Percentiles rank a stretch among this genome's conserved stretches.
Conservation (phyloP, 2,113 vertebrate genomes). For the Oryzias celebensis region DNA sequence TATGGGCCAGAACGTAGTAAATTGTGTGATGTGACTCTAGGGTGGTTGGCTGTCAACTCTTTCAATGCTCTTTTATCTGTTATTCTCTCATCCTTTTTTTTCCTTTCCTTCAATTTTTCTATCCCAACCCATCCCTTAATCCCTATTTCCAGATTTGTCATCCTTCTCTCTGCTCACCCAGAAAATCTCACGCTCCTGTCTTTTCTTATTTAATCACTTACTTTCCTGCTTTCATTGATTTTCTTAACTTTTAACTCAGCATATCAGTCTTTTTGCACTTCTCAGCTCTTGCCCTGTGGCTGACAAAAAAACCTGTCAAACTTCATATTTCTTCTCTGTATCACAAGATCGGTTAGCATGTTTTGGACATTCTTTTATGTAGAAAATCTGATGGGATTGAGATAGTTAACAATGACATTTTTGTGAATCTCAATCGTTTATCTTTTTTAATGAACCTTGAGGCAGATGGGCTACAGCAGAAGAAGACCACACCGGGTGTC, state of each 20-base stretch:
- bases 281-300: conserved; percentile 50
- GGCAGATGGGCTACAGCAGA: no score
- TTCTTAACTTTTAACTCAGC: conserved; percentile 57
- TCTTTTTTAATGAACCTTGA: no score
- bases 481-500: no score
- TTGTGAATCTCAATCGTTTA: no score
- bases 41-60: conserved; percentile 57
- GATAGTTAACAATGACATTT: no score
- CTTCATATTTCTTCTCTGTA: conserved; percentile 28
- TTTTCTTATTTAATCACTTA: conserved; percentile 24
- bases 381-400: no score
- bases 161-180: conserved; percentile 2
- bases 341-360: conserved; percentile 2
- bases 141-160: neutral
- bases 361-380: no score
- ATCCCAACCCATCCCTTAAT: no score
- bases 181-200: conserved; percentile 16
- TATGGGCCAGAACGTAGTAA: conserved; percentile 72
- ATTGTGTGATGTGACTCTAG: conserved; percentile 66
- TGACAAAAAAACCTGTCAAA: conserved; percentile 38
- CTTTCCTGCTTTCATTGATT: conserved; percentile 39
- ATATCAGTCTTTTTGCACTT: conserved; percentile 43
- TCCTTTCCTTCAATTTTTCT: conserved; percentile 22
- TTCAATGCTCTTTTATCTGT: conserved; percentile 45
- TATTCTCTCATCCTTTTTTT: conserved; percentile 48